These are phyloP conservation scores for Indicator maculatus DNA, from an alignment of 2,113 vertebrate species.

Conservation along the genomic window DNA sequence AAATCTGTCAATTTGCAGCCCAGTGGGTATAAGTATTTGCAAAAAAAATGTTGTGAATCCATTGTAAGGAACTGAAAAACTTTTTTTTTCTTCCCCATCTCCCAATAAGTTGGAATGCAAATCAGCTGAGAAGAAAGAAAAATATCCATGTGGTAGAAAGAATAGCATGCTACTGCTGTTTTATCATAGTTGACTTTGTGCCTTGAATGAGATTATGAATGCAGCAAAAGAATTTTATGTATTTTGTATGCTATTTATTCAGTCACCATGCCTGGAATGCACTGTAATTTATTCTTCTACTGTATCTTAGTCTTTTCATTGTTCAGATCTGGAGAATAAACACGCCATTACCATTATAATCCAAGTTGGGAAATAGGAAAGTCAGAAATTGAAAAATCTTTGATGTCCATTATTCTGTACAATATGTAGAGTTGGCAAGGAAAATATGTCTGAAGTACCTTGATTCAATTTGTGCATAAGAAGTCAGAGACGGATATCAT, in stretches of 20 bases:
- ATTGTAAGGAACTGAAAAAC: neutral
- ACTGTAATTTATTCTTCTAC: neutral
- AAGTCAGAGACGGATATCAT: neutral
- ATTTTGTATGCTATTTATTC: neutral
- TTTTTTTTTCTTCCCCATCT: neutral
- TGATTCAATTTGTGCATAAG: neutral
- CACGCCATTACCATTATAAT: neutral
- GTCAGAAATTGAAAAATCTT: neutral
- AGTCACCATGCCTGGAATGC: neutral
- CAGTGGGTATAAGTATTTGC: neutral
- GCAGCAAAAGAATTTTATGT: neutral
- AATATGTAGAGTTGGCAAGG: neutral
- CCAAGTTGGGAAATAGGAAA: neutral
- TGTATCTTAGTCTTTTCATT: neutral
- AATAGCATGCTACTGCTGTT: neutral
- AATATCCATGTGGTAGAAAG: neutral
- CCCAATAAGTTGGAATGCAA: neutral
- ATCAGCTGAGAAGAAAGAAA: neutral
- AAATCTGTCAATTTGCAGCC: neutral
- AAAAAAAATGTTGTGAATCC: neutral
- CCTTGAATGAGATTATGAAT: neutral
- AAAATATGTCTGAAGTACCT: neutral
- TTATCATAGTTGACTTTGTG: neutral
- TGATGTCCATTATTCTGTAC: neutral
- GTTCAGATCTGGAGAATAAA: conserved; percentile 31